A percentile compares a stretch with the other conserved stretches of the same genome.
Conservation (phyloP, 2,888 invertebrate genomes). For the Entomobrya proxima region DNA sequence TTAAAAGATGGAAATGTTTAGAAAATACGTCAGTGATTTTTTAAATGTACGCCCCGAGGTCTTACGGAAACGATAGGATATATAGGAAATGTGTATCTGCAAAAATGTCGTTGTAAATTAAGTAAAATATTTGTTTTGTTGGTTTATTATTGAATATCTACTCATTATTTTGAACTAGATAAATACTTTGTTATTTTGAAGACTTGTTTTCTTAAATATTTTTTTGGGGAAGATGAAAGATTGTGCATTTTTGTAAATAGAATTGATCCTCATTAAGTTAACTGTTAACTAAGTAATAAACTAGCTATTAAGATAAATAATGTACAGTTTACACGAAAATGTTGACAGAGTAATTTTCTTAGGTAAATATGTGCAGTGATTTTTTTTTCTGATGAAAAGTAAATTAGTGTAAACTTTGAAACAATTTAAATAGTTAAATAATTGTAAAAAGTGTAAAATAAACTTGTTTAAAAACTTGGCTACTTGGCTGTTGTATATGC, state of each 20-base stretch:
- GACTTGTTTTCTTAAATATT: not conserved
- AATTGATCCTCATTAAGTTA: not conserved
- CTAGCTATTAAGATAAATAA: not conserved
- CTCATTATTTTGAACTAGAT: not conserved
- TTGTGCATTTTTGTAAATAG: not conserved
- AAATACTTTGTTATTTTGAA: not conserved
- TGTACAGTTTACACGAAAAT: not conserved
- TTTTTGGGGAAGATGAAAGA: not conserved
- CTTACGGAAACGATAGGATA: too few relatives aligned
- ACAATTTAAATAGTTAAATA: not conserved
- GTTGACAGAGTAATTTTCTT: not conserved
- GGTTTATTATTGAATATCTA: too few relatives aligned
- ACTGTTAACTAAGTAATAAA: not conserved
- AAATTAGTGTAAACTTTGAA: not conserved
- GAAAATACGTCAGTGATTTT: too few relatives aligned
- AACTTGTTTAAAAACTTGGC: not conserved
- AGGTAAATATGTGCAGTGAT: not conserved
- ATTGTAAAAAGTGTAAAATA: constrained; percentile 6
- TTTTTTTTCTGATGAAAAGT: not conserved
- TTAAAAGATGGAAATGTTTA: too few relatives aligned
- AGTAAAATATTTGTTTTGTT: constrained; percentile 2
- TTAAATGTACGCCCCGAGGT: too few relatives aligned
- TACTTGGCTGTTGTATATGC: too few relatives aligned
- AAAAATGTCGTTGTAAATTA: too few relatives aligned
- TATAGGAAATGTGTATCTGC: not conserved